Conservation (phyloP, 1,140 invertebrate genomes). For the Meloidogyne exigua region DNA sequence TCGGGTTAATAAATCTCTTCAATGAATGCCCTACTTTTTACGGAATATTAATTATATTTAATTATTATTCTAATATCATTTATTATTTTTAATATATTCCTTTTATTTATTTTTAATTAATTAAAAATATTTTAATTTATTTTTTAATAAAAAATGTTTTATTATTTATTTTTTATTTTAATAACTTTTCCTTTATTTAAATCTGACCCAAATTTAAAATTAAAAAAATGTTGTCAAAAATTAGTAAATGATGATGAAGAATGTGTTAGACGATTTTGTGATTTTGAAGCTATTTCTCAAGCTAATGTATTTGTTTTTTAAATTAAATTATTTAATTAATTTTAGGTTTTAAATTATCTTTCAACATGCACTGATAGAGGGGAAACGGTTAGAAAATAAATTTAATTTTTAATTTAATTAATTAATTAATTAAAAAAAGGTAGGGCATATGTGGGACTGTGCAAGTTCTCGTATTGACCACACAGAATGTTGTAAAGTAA, state of each 20-base stretch:
- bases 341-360: slow-evolving; percentile 60
- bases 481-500: slow-evolving; percentile 52
- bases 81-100: not conserved
- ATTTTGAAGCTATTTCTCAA: slow-evolving; percentile 63
- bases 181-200: not conserved
- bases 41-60: not conserved
- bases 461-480: slow-evolving; percentile 58
- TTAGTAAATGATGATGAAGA: slow-evolving; percentile 56
- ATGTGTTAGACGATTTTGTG: slow-evolving; percentile 59
- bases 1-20: not conserved
- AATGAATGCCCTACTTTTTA: not conserved
- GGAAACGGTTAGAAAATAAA: slow-evolving; percentile 39
- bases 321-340: not conserved
- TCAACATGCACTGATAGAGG: slow-evolving; percentile 60
- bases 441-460: slow-evolving; percentile 58
- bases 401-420: not conserved
- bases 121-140: too few relatives aligned
- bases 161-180: not conserved
- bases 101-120: too few relatives aligned
- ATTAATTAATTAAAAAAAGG: slow-evolving; percentile 4
- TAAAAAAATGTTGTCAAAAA: slow-evolving; percentile 58
- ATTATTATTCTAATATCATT: not conserved
- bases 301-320: slow-evolving; percentile 49
- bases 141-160: not conserved
- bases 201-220: slow-evolving; percentile 56